These are phyloP conservation scores for Crambe crambe DNA, from an alignment of 37 sponge, comb jelly and placozoan genomes.

Conservation along the genomic window DNA sequence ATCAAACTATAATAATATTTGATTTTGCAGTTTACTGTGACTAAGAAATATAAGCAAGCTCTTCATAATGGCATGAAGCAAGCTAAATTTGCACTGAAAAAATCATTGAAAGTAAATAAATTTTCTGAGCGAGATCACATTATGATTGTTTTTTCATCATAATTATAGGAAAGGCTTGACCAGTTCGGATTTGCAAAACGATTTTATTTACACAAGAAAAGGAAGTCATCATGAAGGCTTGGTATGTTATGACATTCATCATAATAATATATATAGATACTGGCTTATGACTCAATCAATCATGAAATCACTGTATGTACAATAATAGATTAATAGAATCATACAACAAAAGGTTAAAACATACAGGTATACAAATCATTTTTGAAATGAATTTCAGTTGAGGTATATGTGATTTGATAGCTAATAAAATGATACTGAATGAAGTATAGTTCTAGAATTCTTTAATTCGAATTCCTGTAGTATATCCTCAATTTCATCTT, in stretches of 20 bases:
- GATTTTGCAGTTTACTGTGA: background rate
- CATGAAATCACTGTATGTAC: too few relatives aligned
- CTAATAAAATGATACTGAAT: slow-evolving; percentile 45
- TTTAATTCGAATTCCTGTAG: slow-evolving; percentile 79
- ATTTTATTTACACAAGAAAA: slow-evolving; percentile 1
- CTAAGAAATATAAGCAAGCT: slow-evolving; percentile 10
- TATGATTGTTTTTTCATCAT: background rate
- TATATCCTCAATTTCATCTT: slow-evolving; percentile 83
- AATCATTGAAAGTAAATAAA: slow-evolving; percentile 12
- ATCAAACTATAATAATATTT: background rate
- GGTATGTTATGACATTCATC: background rate
- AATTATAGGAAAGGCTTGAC: slow-evolving; percentile 9
- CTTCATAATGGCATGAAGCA: slow-evolving; percentile 23
- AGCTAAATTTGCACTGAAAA: slow-evolving; percentile 14
- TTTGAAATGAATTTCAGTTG: too few relatives aligned
- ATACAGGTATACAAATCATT: too few relatives aligned
- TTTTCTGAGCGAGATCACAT: background rate
- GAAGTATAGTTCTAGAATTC: slow-evolving; percentile 71
- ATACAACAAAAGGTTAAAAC: too few relatives aligned
- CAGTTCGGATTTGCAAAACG: slow-evolving; percentile 16
- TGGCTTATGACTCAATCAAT: too few relatives aligned
- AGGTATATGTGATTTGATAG: too few relatives aligned
- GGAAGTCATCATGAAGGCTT: background rate
- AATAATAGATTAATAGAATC: too few relatives aligned
- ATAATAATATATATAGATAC: too few relatives aligned